Base-by-base conservation (phyloP, 1,140 invertebrate species). In the Bombus superbus region DNA sequence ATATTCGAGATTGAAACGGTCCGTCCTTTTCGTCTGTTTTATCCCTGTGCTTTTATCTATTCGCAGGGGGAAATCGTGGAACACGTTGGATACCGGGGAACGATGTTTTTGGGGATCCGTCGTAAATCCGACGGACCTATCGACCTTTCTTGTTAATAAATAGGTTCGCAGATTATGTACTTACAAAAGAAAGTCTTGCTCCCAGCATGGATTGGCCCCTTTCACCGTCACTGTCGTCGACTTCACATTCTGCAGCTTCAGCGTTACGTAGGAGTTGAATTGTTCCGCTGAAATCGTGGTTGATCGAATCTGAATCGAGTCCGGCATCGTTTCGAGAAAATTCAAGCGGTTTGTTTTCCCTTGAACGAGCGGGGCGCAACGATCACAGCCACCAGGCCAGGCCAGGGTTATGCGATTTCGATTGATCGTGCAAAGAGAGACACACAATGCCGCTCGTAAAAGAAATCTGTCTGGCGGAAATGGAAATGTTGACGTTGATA, bases 101-200 rank as follows among this genome's bases (percentile, higher is more conserved):
- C 28, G 81, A 73, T 53, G 3, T 11, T n/a, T 32, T n/a, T 32
- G 25, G 42, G 2, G 28, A 1, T 62, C 28, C 10, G 13, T n/a
- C 28, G 10, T n/a, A n/a, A 62, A 62, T n/a, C n/a, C 25, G 0
- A 6, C 25, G 28, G 28, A 28, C 3, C 10, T 13, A 1, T 1
- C 59, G 11, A n/a, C 11, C 59, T 62, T 62, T 62, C 59, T n/a
- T 53, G 5, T 53, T 62, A 62, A 11, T 62, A 62, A n/a, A 62
- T n/a, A 62, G 11, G 10, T n/a, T 11, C 28, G 28, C 59, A n/a
- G 11, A 10, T 10, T 10, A 5, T 62, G 28, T 78, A 98, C 98
- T 99, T 96, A 99, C 99, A 99, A 99, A 93, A 99, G 97, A 96
- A 99, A 99, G 95, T 99, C 99, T 96, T 99, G 98, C 95, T 99